Base-by-base conservation (phyloP, 2,888 invertebrate species). In the Byasa hedistus region DNA sequence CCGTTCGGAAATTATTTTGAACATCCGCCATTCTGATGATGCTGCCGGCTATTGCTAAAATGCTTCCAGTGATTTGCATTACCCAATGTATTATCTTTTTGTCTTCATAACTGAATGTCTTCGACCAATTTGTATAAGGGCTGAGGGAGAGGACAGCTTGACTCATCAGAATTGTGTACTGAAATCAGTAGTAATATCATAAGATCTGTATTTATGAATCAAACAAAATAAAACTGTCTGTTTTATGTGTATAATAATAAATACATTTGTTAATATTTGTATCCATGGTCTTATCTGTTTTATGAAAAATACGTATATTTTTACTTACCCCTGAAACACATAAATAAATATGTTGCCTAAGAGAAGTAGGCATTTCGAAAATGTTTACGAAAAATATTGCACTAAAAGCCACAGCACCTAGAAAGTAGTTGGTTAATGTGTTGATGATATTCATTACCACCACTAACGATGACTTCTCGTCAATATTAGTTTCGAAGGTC, bases 111-210 rank as follows among this genome's bases (percentile, higher is more conserved):
- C 71, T 76, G 10, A 86, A 72, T 1, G 73, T 70, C 32, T 71
- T 70, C 0, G 82, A 71, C 83, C 83, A 87, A 24, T 85, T 82
- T 0, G 76, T 73, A 57, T 81, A 70, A 0, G 81, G 79, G 51
- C 77, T 86, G 39, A 83, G 74, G 0, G 80, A 69, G 0, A 85
- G 71, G 0, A 87, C 66, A 0, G 83, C 83, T 77, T 85, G 83
- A 24, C 79, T 78, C 82, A 86, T 83, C 58, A 88, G 64, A 17
- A 89, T 70, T 1, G 83, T 70, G 57, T 87, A 87, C 88, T 89
- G 80, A 55, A 84, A 84, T 21, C 22, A 36, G 62, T 24, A 39
- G 54, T 15, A 23, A 55, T 17, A 17, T 55, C 10, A 12, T 48
- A n/a, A 48, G n/a, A n/a, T 3, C 4, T 48, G 17, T 15, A 15